Base-by-base conservation (phyloP, 2,797 vertebrate species). In the Perodicticus potto region DNA sequence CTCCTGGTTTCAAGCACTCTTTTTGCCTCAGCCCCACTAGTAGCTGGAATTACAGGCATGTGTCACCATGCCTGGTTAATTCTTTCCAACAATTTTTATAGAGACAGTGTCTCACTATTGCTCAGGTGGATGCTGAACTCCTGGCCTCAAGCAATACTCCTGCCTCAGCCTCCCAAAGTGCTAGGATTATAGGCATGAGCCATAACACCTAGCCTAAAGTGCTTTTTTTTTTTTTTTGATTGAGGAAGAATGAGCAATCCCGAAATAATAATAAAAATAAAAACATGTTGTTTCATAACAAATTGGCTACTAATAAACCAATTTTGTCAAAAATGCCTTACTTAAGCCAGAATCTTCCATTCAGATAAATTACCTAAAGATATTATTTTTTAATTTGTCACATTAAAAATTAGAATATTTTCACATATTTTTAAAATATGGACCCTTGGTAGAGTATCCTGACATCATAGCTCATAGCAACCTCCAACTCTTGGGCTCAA, bases 321-420 rank as follows among this genome's bases (percentile, higher is more conserved):
- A 10, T 95, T 65, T 91, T 49, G n/a, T 73, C 61, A 74, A 81
- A 95, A 95, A 65, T 45, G 22, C 2, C 29, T 85, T 45, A 80
- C 20, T 32, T 80, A 77, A 86, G 20, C 73, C 63, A 89, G 69
- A 91, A 65, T 7, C 53, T 94, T 57, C 86, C 29, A 86, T 19
- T 4, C 69, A 59, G 29, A 34, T 45, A 89, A 88, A 81, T 72
- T n/a, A 53, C 43, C 20, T 72, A n/a, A 93, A 81, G 37, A 89
- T 32, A 19, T 32, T 73, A 86, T 43, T 80, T 85, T 73, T 74
- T 12, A 89, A 86, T 85, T 25, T 91, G 49, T 11, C 84, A 37
- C 23, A 61, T 5, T 84, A 25, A 86, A 91, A 93, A 93, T 61
- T 61, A 91, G n/a, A 70, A 70, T 37, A 67, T 53, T 94, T 94